Evolutionary conservation across 2,113 vertebrate species (phyloP).

Genomic region (Tragelaphus scriptus): DNA sequence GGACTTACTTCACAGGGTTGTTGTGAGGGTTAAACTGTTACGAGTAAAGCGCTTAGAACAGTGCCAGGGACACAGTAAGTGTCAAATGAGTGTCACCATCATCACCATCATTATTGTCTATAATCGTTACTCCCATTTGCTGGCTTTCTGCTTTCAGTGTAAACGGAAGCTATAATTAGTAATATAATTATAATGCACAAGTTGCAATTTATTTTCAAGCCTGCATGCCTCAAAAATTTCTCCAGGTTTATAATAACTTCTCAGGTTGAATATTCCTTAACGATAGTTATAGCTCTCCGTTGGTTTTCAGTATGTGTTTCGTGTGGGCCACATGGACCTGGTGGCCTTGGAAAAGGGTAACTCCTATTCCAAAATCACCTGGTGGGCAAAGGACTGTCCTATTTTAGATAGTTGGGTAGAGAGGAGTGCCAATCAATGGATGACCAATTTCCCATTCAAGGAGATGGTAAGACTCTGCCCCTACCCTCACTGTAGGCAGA

Average conservation of each 20-base stretch:
- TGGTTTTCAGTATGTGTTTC: background rate
- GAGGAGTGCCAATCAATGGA: background rate
- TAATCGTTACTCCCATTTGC: background rate
- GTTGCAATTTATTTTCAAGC: slow-evolving; percentile 2
- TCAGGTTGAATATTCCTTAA: slow-evolving; percentile 21
- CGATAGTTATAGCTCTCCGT: background rate
- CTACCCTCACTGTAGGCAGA: background rate
- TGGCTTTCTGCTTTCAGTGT: background rate
- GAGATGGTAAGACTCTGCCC: background rate
- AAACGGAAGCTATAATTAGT: slow-evolving; percentile 7
- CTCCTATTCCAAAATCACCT: background rate
- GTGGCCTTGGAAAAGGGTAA: background rate
- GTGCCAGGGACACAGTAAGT: background rate
- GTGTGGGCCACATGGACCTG: background rate
- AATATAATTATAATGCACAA: background rate
- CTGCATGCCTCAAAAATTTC: background rate
- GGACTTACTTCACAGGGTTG: background rate
- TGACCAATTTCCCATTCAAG: background rate
- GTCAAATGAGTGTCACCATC: background rate
- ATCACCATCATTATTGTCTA: background rate
- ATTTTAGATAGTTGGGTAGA: background rate
- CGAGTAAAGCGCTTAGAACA: background rate
- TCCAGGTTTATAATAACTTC: background rate
- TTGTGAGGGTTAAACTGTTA: background rate
- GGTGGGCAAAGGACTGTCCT: too few relatives aligned